Evolutionary conservation across 2,113 vertebrate species (phyloP).

Genomic region (Diglossa brunneiventris): DNA sequence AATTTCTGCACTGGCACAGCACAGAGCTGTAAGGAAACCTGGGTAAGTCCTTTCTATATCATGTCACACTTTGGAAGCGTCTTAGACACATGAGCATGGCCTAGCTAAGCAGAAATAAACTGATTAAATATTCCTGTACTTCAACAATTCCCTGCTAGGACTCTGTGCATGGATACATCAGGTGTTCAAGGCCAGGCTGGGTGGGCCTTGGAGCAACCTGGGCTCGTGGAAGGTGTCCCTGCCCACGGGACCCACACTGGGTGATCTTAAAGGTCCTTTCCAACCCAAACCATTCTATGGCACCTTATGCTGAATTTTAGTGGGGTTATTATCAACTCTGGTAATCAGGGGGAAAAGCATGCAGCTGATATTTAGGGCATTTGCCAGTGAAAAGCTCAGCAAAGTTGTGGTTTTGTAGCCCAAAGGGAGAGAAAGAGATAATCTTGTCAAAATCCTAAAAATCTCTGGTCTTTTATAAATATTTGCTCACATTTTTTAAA

Average conservation of each 20-base stretch:
- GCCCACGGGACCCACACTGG: not conserved
- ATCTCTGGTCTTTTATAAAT: not conserved
- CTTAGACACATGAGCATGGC: fast-evolving
- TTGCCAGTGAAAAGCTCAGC: not conserved
- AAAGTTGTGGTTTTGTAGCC: not conserved
- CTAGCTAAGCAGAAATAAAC: not conserved
- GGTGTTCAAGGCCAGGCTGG: not conserved
- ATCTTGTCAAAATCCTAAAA: not conserved
- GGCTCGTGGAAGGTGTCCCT: not conserved
- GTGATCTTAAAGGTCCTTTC: not conserved
- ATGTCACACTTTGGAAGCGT: not conserved
- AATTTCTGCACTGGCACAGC: not conserved
- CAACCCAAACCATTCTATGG: not conserved
- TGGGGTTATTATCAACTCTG: not conserved
- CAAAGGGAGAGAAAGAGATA: not conserved
- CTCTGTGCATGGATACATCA: not conserved
- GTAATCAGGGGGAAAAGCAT: not conserved
- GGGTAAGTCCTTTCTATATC: not conserved
- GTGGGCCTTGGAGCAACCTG: not conserved
- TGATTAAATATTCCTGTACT: not conserved
- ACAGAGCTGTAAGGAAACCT: not conserved
- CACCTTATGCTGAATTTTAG: not conserved
- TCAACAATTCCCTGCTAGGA: not conserved
- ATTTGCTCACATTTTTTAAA: not conserved
- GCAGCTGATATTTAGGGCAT: not conserved